phyloP scores from a whole-genome alignment of 2,888 invertebrate genomes.

The Caenorhabditis sp. region DNA sequence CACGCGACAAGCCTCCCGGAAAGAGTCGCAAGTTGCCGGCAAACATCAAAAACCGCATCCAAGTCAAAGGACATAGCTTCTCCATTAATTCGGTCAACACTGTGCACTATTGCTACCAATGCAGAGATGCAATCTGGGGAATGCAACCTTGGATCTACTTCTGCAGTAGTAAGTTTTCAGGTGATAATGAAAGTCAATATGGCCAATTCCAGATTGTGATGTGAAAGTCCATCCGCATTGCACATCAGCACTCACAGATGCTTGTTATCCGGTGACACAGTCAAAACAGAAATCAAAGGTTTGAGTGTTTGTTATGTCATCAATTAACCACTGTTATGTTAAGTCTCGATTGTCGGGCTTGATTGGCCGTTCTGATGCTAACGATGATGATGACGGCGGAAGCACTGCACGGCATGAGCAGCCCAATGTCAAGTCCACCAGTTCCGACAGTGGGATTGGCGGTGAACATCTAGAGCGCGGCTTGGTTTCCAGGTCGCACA shows the following conservation, averaged over 20 bases:
- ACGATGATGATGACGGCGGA: slow-evolving; percentile 62
- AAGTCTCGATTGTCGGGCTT: slow-evolving; percentile 66
- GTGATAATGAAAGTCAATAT: background rate
- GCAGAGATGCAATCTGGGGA: slow-evolving; percentile 94
- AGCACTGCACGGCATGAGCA: slow-evolving; percentile 60
- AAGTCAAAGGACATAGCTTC: slow-evolving; percentile 91
- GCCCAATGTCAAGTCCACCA: slow-evolving; percentile 73
- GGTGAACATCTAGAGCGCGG: slow-evolving; percentile 72
- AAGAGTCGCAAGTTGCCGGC: slow-evolving; percentile 70
- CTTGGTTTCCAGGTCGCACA: slow-evolving; percentile 66
- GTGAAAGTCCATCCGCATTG: slow-evolving; percentile 92
- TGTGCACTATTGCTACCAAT: slow-evolving; percentile 94
- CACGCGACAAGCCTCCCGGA: slow-evolving; percentile 88
- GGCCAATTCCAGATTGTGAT: slow-evolving; percentile 90
- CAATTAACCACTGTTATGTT: slow-evolving; percentile 26
- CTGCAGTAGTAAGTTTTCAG: slow-evolving; percentile 88
- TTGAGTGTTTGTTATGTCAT: slow-evolving; percentile 15
- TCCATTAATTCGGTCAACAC: slow-evolving; percentile 92
- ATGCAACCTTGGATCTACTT: slow-evolving; percentile 97
- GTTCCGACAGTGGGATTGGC: slow-evolving; percentile 82
- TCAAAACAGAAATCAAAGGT: slow-evolving; percentile 63
- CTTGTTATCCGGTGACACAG: slow-evolving; percentile 86
- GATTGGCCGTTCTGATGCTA: slow-evolving; percentile 68
- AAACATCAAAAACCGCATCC: slow-evolving; percentile 66
- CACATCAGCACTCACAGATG: slow-evolving; percentile 90